Base-by-base conservation (phyloP, 2,797 vertebrate genomes). In the Gorsachius magnificus region DNA sequence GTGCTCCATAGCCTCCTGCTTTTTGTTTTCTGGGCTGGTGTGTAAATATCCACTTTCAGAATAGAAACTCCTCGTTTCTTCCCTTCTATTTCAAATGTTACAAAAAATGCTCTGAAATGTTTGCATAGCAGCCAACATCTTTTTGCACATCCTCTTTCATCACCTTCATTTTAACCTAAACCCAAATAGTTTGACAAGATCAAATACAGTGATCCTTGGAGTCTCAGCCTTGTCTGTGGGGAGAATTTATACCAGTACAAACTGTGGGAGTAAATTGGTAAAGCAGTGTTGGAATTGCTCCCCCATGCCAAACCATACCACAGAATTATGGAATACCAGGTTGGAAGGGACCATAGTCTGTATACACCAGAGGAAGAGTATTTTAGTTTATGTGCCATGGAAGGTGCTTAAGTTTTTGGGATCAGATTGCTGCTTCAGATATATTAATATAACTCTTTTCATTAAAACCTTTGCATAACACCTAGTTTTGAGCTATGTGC, bases 121-220 rank as follows among this genome's bases (percentile, higher is more conserved):
- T 88, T 96, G 56, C 78, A 25, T 53, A 83, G 86, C 54, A 87
- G 43, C 36, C 51, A 43, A 51, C 56, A 74, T 90, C 76, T 72
- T 95, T 91, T 90, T 94, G 72, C 69, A 79, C 84, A 88, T 83
- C 31, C 22, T 56, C n/a, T 87, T 76, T 75, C 35, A 68, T 51
- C 11, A 16, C 6, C 43, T 63, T 76, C 18, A 15, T 48, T 87
- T 81, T 51, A 78, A 22, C 33, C 7, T 61, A 78, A 78, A 54
- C 53, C 21, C 2, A 1, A 87, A 9, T 43, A 61, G 15, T 17
- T 36, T 75, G 35, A 56, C 41, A 48, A 54, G 84, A 22, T 78
- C 69, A 43, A 56, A 46, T 9, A 10, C 33, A 50, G 41, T 36
- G 53, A 82, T 88, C 65, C 36, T 68, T 68, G 33, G 41, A 60